Base-by-base conservation (phyloP, 2,888 invertebrate species). In the Thecocarcelia acutangulata region DNA sequence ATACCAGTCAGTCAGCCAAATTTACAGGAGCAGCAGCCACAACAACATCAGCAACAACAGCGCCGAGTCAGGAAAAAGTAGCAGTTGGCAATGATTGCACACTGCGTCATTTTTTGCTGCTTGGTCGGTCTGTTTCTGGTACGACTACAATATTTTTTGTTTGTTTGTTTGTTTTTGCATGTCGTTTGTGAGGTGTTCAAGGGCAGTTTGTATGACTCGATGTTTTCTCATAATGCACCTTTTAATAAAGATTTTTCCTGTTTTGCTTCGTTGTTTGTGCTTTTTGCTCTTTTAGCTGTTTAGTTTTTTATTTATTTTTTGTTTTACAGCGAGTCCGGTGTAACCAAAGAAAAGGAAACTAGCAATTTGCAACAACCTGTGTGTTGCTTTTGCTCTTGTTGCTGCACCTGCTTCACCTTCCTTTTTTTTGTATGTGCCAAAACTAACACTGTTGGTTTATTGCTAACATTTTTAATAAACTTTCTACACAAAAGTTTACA, bases 31-130 rank as follows among this genome's bases (percentile, higher is more conserved):
- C 63, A 56, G 37, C 73, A 44, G 63, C 52, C 37, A 40, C n/a
- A 50, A 52, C 21, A 56, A 56, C 21, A 42, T 3, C n/a, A 21
- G 28, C 24, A 74, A 9, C 21, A 44, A 54, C 48, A 68, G 21
- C 21, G 50, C n/a, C 28, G 54, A 15, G 11, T 12, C 13, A 52
- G 40, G 28, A 50, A 70, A 61, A 52, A 74, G 40, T n/a, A 66
- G 50, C 78, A 78, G 64, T 82, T 82, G 82, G 78, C 78, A 78
- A 78, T 82, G 78, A 66, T 69, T 75, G 74, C 48, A 74, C 48
- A 78, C 78, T 82, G 82, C 82, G 82, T 75, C 82, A 82, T 48
- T 82, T 82, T 81, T 82, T 82, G 70, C 77, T 70, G 59, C 54
- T 82, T 70, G 59, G 59, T 82, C 56, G 19, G n/a, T n/a, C n/a